These are phyloP conservation scores for Pyrgilauda ruficollis DNA, from an alignment of 2,113 vertebrate genomes.

Conservation along the genomic window DNA sequence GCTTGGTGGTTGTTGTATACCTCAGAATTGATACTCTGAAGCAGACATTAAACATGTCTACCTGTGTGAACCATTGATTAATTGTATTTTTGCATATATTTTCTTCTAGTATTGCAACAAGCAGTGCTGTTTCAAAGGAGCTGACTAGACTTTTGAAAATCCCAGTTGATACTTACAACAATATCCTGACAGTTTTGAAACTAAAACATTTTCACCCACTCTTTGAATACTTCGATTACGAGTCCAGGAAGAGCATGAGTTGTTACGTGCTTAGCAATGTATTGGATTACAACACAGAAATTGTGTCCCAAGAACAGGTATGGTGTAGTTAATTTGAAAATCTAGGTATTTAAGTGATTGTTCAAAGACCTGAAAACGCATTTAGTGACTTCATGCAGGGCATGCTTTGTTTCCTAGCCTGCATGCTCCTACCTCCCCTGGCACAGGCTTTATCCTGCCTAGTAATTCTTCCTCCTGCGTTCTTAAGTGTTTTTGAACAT, in stretches of 20 bases:
- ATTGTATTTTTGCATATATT: neutral
- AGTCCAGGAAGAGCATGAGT: constrained; percentile 98
- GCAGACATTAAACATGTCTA: neutral
- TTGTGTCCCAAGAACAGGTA: constrained; percentile 95
- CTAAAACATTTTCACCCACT: constrained; percentile 96
- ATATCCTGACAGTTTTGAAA: constrained; percentile 91
- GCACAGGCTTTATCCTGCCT: neutral
- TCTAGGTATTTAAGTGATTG: neutral
- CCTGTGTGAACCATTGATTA: neutral
- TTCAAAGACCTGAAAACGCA: neutral
- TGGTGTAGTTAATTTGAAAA: neutral
- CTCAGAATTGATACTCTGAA: neutral
- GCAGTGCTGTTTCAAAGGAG: constrained; percentile 97
- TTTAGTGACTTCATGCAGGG: neutral
- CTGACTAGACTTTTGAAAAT: constrained; percentile 97
- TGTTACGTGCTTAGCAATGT: constrained; percentile 96
- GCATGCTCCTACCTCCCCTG: neutral
- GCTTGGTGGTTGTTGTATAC: neutral
- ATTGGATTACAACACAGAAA: constrained; percentile 93
- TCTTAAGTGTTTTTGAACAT: neutral
- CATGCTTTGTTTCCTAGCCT: neutral
- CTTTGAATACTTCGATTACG: constrained; percentile 98
- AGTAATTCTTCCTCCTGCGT: accelerated
- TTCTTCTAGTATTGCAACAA: constrained; percentile 90
- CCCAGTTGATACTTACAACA: constrained; percentile 96